These are phyloP conservation scores for Vulpes lagopus DNA, from an alignment of 2,113 vertebrate species.

Conservation along the genomic window DNA sequence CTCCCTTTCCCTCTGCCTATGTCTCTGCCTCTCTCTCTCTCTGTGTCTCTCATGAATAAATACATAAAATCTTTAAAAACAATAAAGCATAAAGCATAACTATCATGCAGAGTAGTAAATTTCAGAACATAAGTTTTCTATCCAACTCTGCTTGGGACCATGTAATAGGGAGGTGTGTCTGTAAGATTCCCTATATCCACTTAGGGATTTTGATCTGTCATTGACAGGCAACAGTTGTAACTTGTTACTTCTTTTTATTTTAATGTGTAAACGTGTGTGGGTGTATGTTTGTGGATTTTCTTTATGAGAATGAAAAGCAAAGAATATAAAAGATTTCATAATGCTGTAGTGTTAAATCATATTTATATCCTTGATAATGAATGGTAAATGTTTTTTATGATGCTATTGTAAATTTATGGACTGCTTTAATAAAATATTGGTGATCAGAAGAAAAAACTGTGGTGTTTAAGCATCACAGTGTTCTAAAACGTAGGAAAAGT, in stretches of 20 bases:
- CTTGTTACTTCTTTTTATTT: slow-evolving; percentile 62
- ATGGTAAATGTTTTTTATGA: slow-evolving; percentile 44
- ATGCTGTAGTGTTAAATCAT: neutral
- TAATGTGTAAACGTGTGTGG: neutral
- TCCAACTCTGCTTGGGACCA: neutral
- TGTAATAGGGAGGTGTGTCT: slow-evolving; percentile 27
- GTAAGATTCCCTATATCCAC: neutral
- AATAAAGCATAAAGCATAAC: neutral
- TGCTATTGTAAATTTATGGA: neutral
- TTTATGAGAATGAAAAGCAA: slow-evolving; percentile 54
- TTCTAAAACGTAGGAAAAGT: slow-evolving; percentile 88
- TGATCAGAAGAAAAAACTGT: slow-evolving; percentile 76
- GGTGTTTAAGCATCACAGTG: slow-evolving; percentile 75
- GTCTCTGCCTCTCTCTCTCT: too few species aligned
- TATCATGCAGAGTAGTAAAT: neutral
- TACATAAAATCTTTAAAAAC: too few species aligned
- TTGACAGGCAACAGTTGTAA: slow-evolving; percentile 50
- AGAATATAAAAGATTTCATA: slow-evolving; percentile 45
- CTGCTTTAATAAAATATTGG: slow-evolving; percentile 40
- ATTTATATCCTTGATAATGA: slow-evolving; percentile 53
- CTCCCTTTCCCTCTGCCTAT: too few species aligned
- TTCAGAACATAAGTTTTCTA: slow-evolving; percentile 8
- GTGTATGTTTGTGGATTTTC: slow-evolving; percentile 4
- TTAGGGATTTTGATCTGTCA: slow-evolving; percentile 48
- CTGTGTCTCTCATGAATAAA: too few species aligned